Base-by-base conservation (phyloP, 2,888 invertebrate genomes). In the Melolontha melolontha region DNA sequence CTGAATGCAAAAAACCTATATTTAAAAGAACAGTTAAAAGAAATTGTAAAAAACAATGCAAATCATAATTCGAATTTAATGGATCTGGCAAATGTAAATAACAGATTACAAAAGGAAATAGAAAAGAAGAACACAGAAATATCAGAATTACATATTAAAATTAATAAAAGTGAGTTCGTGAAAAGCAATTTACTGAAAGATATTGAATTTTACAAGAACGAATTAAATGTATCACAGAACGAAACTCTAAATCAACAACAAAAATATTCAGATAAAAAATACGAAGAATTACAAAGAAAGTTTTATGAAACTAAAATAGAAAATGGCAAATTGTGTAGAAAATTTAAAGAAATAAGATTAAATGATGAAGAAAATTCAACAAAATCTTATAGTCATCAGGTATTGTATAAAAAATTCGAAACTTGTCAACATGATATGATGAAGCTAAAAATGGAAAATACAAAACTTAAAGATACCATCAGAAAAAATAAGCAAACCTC, bases 161-260 rank as follows among this genome's bases (percentile, higher is more conserved):
- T 55, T 49, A 44, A 47, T 12, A 67, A 67, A 49, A 47, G 54
- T 17, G 64, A 67, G 22, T 64, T 54, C 12, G 64, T 55, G 52
- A 29, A 42, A 64, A 39, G 11, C 14, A 67, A 67, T 39, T 34
- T 67, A 55, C 39, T 67, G 7, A 67, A 67, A 67, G 67, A 67
- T 22, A 67, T 67, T 44, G 67, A 67, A 2, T 67, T 54, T 54
- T 67, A 67, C 40, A 67, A 67, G 41, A 27, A 22, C 1, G 67
- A 67, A 39, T 49, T 67, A 44, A 63, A 17, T 39, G 41, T 14
- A 10, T 29, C 54, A 27, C 64, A 55, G 49, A 52, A 39, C 10
- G 52, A 52, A 16, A 41, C 2, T 17, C 10, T 29, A 12, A 34
- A 17, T 2, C 47, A 42, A 5, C 34, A 40, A 11, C 54, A 54